Evolutionary conservation across 2,113 vertebrate species (phyloP), one percentile per base, ranked within the genome.

Genomic region (Clupea harengus): DNA sequence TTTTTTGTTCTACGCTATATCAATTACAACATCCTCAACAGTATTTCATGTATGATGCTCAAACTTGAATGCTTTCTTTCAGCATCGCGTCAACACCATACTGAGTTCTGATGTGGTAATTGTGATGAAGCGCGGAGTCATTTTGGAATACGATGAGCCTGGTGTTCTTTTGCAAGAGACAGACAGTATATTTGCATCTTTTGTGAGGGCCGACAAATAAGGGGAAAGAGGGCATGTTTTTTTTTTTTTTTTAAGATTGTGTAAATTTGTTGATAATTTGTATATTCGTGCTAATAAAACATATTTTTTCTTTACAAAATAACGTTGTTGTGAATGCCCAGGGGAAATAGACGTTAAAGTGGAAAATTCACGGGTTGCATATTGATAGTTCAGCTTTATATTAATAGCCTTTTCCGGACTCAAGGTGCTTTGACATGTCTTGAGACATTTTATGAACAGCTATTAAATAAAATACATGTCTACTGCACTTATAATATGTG

Each of bases 71-170:
- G 13, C 49, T 39, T 20, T 85, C 28, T 0, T 45, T 0, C 95
- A 99, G 98, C 98, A 99, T 88, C 98, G 98, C 0, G 98, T 99
- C 52, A 97, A 99, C 94, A 99, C 98, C 0, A 99, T 99, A 93
- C 95, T 99, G 90, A 98, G 97, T 45, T 96, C 98, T 8, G 98
- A 99, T 91, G 91, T 98, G 91, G 97, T 99, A 92, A 99, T 99
- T 86, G 98, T 99, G 86, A 98, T 99, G 97, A 99, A 99, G 94
- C 95, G 97, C 6, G 98, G 98, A 0, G 94, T 96, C 93, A 98
- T 99, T 93, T 91, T 98, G 86, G 98, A 99, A 91, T 96, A 98
- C 4, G 97, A 98, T 91, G 94, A 94, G 64, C 98, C 98, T 4
- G 95, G 97, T 82, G 93, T 94, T 85, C 94, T 99, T 88, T 95